phyloP scores from a whole-genome alignment of 2,113 vertebrate species.

The Globicephala melas region DNA sequence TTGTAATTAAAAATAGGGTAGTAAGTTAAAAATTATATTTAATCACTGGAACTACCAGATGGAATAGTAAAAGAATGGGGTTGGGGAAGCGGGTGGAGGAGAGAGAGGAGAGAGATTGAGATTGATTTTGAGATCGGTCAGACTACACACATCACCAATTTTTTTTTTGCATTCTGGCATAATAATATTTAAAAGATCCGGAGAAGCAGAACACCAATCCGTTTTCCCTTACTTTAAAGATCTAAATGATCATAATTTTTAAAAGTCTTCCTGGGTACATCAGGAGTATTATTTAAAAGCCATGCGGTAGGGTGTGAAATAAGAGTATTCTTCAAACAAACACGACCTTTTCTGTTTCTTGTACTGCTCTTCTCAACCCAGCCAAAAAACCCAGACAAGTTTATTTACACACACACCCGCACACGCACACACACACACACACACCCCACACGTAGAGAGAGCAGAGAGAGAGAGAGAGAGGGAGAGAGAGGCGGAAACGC shows the following conservation, averaged over 20 bases:
- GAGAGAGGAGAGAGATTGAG: neutral
- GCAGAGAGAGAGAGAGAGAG: neutral
- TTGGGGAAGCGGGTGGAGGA: neutral
- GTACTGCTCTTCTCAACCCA: slow-evolving; percentile 14
- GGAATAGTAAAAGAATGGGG: neutral
- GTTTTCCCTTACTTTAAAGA: neutral
- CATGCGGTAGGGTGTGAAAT: neutral
- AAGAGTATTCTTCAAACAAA: slow-evolving; percentile 46
- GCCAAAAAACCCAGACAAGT: slow-evolving; percentile 65
- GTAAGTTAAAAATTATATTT: slow-evolving; percentile 16
- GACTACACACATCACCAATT: neutral
- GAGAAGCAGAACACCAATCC: neutral
- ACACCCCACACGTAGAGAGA: neutral
- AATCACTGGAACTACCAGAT: neutral
- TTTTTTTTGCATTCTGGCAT: neutral
- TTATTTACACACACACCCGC: slow-evolving; percentile 61
- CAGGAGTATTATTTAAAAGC: neutral
- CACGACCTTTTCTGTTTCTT: slow-evolving; percentile 56
- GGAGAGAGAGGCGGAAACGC: slow-evolving; percentile 51
- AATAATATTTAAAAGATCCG: neutral
- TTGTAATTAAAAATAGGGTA: slow-evolving; percentile 34
- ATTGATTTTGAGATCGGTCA: neutral
- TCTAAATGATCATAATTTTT: neutral
- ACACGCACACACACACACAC: neutral
- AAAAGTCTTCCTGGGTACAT: neutral